Percentiles rank a stretch among this genome's conserved stretches.
These are phyloP conservation scores for Callospermophilus lateralis DNA, from an alignment of 2,113 vertebrate species.

Conservation along the genomic window DNA sequence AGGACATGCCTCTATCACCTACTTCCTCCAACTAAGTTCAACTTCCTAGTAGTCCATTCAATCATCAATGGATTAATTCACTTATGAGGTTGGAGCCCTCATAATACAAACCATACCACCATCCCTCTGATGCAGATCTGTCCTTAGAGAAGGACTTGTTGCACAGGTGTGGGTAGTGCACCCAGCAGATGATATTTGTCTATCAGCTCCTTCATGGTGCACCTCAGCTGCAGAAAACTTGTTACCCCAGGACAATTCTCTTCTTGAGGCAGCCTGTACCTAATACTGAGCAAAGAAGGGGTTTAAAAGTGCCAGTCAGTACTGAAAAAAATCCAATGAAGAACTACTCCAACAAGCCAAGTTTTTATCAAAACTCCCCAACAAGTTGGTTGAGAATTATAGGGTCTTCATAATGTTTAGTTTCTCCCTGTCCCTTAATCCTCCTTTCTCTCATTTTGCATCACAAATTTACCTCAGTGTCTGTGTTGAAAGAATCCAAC, in stretches of 20 bases:
- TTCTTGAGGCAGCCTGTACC: no score
- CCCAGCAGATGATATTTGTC: neutral
- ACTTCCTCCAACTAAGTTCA: no score
- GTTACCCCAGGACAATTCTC: neutral
- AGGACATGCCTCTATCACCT: no score
- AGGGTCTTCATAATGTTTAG: neutral
- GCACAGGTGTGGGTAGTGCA: neutral
- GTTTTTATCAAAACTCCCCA: neutral
- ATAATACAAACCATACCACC: no score
- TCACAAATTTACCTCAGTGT: neutral
- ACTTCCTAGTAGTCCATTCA: no score
- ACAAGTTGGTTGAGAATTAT: neutral
- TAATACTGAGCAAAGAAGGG: neutral
- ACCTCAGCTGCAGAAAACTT: neutral
- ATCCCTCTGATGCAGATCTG: neutral
- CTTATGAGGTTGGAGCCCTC: no score
- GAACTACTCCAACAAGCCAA: neutral
- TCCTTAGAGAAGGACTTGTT: neutral
- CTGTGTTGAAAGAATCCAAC: neutral
- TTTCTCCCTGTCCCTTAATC: neutral
- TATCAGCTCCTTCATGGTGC: neutral
- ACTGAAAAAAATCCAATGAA: neutral
- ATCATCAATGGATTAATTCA: no score
- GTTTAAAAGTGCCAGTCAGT: neutral
- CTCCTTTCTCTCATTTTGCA: neutral